A percentile compares a stretch with the other conserved stretches of the same genome.
phyloP scores from a whole-genome alignment of 1,140 invertebrate genomes.

The Anoplophora glabripennis region DNA sequence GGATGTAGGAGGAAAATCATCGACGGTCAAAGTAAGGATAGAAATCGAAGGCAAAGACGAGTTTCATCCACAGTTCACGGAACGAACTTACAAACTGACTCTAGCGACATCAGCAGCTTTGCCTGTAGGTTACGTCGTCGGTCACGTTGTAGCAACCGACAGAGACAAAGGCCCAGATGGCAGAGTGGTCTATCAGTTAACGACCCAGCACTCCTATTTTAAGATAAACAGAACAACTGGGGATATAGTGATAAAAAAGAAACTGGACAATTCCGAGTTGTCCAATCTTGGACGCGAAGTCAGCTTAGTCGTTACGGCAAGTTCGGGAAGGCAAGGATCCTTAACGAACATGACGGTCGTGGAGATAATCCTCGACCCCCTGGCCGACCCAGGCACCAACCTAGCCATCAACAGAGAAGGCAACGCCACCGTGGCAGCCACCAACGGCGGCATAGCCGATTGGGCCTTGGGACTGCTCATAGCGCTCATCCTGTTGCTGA shows the following conservation, averaged over 20 bases:
- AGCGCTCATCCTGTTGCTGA: conserved; percentile 73
- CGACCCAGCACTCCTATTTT: conserved; percentile 80
- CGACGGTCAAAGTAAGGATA: conserved; percentile 75
- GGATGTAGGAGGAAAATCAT: conserved; percentile 76
- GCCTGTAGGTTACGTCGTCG: conserved; percentile 75
- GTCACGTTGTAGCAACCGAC: conserved; percentile 85
- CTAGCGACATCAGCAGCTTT: conserved; percentile 65
- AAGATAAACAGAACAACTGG: conserved; percentile 90
- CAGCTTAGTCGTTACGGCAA: conserved; percentile 79
- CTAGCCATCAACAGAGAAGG: conserved; percentile 51
- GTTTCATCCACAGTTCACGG: conserved; percentile 86
- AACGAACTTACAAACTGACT: conserved; percentile 81
- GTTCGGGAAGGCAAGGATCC: conserved; percentile 82
- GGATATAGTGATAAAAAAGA: conserved; percentile 77
- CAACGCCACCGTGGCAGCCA: conserved; percentile 54
- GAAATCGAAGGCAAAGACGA: conserved; percentile 90
- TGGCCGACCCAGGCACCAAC: conserved; percentile 58
- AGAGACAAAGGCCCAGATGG: conserved; percentile 89
- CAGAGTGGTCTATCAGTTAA: conserved; percentile 83
- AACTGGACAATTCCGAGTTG: conserved; percentile 61
- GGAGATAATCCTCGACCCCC: conserved; percentile 76
- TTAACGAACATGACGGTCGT: conserved; percentile 81
- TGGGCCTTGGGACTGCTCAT: conserved; percentile 86
- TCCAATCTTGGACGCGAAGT: conserved; percentile 66
- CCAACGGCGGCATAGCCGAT: conserved; percentile 69